phyloP scores from a whole-genome alignment of 1,140 invertebrate species.

The Geopemphigus sp. region DNA sequence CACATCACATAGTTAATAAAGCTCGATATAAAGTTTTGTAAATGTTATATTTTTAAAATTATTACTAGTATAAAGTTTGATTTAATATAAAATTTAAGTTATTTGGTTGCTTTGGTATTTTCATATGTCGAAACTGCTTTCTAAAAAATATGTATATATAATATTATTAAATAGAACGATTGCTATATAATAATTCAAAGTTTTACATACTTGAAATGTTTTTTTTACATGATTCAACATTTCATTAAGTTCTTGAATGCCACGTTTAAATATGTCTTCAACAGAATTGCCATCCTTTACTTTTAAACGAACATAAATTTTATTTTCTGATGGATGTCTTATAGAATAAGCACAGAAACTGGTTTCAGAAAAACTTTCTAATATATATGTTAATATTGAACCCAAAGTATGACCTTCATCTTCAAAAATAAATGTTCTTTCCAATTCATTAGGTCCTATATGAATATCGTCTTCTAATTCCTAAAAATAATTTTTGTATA shows the following conservation, averaged over 20 bases:
- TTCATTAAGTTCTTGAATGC: constrained; percentile 45
- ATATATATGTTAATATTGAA: constrained; percentile 42
- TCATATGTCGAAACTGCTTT: constrained; percentile 25
- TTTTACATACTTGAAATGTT: constrained; percentile 43
- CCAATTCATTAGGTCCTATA: constrained; percentile 4
- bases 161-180: background rate
- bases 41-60: background rate
- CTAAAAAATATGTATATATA: background rate
- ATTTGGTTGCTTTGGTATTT: background rate
- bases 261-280: constrained; percentile 49
- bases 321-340: constrained; percentile 50
- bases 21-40: constrained; percentile 94
- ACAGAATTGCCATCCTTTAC: constrained; percentile 42
- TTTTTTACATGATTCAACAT: constrained; percentile 43
- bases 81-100: background rate
- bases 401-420: constrained; percentile 50
- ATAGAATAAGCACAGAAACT: constrained; percentile 50
- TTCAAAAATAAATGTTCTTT: constrained; percentile 50
- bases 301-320: constrained; percentile 48
- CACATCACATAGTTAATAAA: constrained; percentile 84
- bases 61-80: background rate
- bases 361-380: constrained; percentile 50
- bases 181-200: background rate
- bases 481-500: too few species aligned
- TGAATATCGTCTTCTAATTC: constrained; percentile 22